Evolutionary conservation across 2,113 vertebrate species (phyloP), one percentile per base, ranked within the genome.

Genomic region (Hipposideros armiger): DNA sequence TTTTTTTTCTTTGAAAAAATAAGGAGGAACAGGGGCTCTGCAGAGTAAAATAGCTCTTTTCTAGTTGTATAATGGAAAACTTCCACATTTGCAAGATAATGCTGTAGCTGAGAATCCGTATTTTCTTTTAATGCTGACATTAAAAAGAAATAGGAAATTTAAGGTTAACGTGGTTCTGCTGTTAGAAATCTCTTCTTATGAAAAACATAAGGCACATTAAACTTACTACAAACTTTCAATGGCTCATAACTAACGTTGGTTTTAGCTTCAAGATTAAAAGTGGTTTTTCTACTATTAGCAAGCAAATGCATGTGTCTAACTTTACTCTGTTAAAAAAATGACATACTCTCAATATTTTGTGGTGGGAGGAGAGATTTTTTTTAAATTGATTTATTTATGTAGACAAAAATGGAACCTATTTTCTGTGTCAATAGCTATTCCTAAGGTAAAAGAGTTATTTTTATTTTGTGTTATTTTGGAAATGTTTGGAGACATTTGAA

Each of bases 61-160:
- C 74, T 74, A 64, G 52, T 76, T 89, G 14, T 90, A 10, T 83
- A 58, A 67, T 5, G 85, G 62, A 92, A 91, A 91, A 32, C 20
- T 64, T 84, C 24, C 30, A 30, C 58, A 70, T 92, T 84, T 94
- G 45, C 69, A 96, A 95, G 66, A 77, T 69, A 73, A 93, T 60
- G 28, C 72, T 88, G 92, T n/a, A 73, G 72, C 78, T 94, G 73
- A 94, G 28, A 92, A 91, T 82, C 52, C 42, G 62, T 90, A 52
- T 93, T 93, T 91, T 40, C 16, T 82, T 86, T 95, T 88, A 97
- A 88, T 87, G 72, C 72, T 85, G 67, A 86, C 66, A 91, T 58
- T 96, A 73, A 95, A 95, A 94, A 89, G 52, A 97, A 96, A 84
- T 6, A 30, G 87, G 22, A 82, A 66, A 81, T 88, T 95, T 94